phyloP scores from a whole-genome alignment of 2,888 invertebrate genomes.

The Caenorhabditis wallacei region DNA sequence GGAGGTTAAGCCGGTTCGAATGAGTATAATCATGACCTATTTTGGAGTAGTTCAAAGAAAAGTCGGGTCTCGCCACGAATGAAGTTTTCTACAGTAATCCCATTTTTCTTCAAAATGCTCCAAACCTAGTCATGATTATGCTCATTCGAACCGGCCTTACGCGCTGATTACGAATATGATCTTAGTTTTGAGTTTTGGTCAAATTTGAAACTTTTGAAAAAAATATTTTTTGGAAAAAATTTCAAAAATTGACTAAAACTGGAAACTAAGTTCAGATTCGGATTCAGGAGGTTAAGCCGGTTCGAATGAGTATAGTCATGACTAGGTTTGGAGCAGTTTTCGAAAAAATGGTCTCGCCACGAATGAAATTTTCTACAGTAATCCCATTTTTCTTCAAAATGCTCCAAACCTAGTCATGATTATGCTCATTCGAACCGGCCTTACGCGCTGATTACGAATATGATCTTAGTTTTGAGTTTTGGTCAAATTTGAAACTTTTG shows the following conservation, averaged over 20 bases:
- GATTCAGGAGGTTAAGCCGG: not conserved
- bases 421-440: not conserved
- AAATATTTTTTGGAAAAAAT: not conserved
- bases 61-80: not conserved
- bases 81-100: too few relatives aligned
- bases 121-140: too few relatives aligned
- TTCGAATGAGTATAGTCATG: not conserved
- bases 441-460: too few relatives aligned
- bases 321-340: not conserved
- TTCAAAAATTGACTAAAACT: not conserved
- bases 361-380: not conserved
- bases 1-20: not conserved
- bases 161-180: too few relatives aligned
- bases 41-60: too few relatives aligned
- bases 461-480: too few relatives aligned
- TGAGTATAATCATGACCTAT: slow-evolving; percentile 1
- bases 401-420: slow-evolving; percentile 2
- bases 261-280: not conserved
- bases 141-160: too few relatives aligned
- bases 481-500: too few relatives aligned
- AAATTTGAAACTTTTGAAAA: not conserved
- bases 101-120: too few relatives aligned
- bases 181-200: too few relatives aligned
- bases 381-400: not conserved
- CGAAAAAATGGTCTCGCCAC: not conserved